Base-by-base conservation (phyloP, 2,888 invertebrate species). In the Phortica okadai region DNA sequence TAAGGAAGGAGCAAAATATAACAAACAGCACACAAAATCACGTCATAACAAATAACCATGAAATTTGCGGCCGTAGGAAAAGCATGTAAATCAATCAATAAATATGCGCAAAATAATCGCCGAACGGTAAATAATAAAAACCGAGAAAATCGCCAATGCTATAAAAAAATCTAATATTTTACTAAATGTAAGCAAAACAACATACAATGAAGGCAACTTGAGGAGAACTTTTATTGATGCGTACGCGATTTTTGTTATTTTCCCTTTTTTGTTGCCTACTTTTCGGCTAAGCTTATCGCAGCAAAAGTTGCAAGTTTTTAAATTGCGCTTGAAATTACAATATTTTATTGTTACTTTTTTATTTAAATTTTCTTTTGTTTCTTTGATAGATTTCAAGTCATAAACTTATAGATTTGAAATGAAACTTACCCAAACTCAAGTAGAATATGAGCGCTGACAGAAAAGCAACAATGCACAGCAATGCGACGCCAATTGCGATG, bases 391-490 rank as follows among this genome's bases (percentile, higher is more conserved):
- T 64, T 64, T 33, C 14, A 67, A 42, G 67, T 25, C 75, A 44
- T 54, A 42, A 16, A 64, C 21, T 64, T 67, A n/a, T 42, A 6
- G n/a, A 69, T n/a, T 59, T 33, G 44, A 75, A 66, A 6, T 33
- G 50, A 33, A 56, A 80, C 91, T 89, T 83, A 92, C 91, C 92
- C 83, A 91, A 82, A 82, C 92, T 92, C 70, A 91, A 83, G 80
- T 90, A 91, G 79, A 90, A 92, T 78, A 91, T 90, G 69, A 91
- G 74, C 50, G 83, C 89, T 70, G 91, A 90, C 75, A 91, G 82
- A 54, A 89, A 75, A 76, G 91, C 78, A 76, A 91, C 84, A 77
- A 89, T 81, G 77, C 84, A 79, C 78, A 91, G 80, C 81, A 91
- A 85, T 78, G 88, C 82, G 75, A 88, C 83, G 80, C 91, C 92